phyloP scores from a whole-genome alignment of 2,113 vertebrate species.

The Eurypyga helias region DNA sequence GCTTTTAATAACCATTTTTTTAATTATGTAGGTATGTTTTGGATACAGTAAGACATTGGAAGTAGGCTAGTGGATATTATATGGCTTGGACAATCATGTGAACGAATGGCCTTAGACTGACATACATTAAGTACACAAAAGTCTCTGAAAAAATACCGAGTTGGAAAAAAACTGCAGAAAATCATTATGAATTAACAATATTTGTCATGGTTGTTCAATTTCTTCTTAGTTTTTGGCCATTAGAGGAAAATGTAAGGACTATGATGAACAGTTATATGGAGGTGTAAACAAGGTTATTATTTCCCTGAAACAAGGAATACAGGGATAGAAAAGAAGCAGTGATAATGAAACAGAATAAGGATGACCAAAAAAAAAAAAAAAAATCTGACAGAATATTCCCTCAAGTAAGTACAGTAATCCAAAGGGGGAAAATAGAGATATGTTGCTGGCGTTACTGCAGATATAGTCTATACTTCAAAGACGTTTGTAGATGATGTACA shows the following conservation, averaged over 20 bases:
- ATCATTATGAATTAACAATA: neutral
- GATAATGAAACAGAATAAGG: neutral
- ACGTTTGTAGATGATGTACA: neutral
- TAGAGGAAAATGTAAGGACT: neutral
- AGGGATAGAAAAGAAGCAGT: neutral
- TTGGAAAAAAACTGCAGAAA: neutral
- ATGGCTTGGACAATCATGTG: neutral
- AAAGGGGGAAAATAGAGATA: neutral
- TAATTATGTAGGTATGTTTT: neutral
- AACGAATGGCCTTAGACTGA: neutral
- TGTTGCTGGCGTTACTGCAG: neutral
- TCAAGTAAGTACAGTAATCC: neutral
- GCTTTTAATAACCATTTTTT: neutral
- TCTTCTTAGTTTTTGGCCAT: neutral
- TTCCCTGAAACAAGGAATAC: neutral
- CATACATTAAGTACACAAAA: neutral
- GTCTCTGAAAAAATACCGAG: neutral
- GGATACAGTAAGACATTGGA: neutral
- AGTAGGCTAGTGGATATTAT: neutral
- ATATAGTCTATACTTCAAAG: neutral
- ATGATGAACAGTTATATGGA: neutral
- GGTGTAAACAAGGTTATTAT: neutral
- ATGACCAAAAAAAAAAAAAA: neutral
- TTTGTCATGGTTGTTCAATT: neutral
- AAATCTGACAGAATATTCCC: neutral